Percentiles rank a stretch among this genome's conserved stretches.
phyloP scores from a whole-genome alignment of 2,888 invertebrate species.

The Tromatobia lineatoria region DNA sequence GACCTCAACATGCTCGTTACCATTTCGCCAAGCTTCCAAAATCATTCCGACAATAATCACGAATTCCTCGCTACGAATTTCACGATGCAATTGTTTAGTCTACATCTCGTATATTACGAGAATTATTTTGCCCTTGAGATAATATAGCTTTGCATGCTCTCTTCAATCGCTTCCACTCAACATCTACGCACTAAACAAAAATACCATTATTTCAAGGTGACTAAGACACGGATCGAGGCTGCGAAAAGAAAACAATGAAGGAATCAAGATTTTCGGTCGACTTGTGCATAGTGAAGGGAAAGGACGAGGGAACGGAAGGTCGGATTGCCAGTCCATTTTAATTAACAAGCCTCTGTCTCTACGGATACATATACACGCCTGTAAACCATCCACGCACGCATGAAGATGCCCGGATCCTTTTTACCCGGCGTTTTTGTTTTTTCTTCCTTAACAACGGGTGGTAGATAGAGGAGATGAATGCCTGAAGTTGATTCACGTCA shows the following conservation, averaged over 20 bases:
- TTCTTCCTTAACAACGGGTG: conserved; percentile 67
- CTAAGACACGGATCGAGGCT: not conserved
- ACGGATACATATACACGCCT: conserved; percentile 32
- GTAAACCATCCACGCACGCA: conserved; percentile 36
- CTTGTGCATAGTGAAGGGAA: conserved; percentile 59
- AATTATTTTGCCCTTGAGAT: conserved; percentile 27
- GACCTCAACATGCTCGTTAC: not conserved
- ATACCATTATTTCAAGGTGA: conserved; percentile 33
- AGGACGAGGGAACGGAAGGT: conserved; percentile 61
- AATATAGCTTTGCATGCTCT: conserved; percentile 20
- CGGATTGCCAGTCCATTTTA: conserved; percentile 64
- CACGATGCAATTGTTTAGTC: conserved; percentile 56
- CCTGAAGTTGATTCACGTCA: conserved; percentile 70
- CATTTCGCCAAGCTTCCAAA: not conserved
- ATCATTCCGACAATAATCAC: conserved; percentile 32
- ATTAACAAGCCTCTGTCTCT: conserved; percentile 63
- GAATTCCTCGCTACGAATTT: not conserved
- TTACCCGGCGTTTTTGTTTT: conserved; percentile 26
- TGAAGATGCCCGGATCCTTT: conserved; percentile 60
- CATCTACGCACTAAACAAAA: conserved; percentile 35
- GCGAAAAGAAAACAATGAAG: conserved; percentile 39
- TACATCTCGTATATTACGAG: conserved; percentile 43
- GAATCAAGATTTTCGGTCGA: conserved; percentile 50
- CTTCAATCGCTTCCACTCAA: not conserved
- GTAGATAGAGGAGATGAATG: conserved; percentile 68